A percentile compares a stretch with the other conserved stretches of the same genome.
Evolutionary conservation across 2,113 vertebrate species (phyloP).

Genomic region (Anser cygnoides): DNA sequence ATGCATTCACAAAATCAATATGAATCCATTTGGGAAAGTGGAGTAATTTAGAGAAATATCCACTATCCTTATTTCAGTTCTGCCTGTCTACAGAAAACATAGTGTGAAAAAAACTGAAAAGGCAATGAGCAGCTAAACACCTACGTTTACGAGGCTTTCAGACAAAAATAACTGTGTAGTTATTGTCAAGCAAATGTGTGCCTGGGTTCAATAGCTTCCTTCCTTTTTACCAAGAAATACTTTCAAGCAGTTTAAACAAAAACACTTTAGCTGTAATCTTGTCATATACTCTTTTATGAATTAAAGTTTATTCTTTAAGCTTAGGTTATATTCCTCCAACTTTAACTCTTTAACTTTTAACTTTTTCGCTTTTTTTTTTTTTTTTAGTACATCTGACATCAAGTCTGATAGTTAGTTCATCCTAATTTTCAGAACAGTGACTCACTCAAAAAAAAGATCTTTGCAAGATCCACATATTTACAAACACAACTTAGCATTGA

Average conservation of each 20-base stretch:
- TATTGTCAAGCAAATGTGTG: constrained; percentile 31
- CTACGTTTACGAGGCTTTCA: constrained; percentile 27
- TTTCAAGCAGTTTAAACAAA: neutral
- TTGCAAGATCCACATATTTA: neutral
- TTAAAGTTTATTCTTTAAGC: constrained; percentile 2
- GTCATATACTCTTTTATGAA: neutral
- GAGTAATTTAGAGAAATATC: constrained; percentile 76
- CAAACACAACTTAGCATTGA: neutral
- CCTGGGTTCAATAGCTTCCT: neutral
- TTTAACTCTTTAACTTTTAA: neutral
- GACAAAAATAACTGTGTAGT: constrained; percentile 26
- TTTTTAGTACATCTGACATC: neutral
- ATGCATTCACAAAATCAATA: constrained; percentile 83
- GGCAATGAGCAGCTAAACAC: constrained; percentile 18
- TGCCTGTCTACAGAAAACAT: constrained; percentile 67
- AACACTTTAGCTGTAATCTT: neutral
- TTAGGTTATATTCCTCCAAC: neutral
- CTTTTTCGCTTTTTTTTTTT: neutral
- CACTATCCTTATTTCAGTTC: constrained; percentile 53
- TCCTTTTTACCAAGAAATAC: neutral
- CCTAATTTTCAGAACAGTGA: neutral
- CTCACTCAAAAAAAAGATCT: neutral
- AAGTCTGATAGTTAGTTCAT: neutral
- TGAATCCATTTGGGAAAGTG: constrained; percentile 78
- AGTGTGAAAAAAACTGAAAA: constrained; percentile 51